These are phyloP conservation scores for Phalacrocorax pelagicus DNA, from an alignment of 2,113 vertebrate genomes.

Conservation along the genomic window DNA sequence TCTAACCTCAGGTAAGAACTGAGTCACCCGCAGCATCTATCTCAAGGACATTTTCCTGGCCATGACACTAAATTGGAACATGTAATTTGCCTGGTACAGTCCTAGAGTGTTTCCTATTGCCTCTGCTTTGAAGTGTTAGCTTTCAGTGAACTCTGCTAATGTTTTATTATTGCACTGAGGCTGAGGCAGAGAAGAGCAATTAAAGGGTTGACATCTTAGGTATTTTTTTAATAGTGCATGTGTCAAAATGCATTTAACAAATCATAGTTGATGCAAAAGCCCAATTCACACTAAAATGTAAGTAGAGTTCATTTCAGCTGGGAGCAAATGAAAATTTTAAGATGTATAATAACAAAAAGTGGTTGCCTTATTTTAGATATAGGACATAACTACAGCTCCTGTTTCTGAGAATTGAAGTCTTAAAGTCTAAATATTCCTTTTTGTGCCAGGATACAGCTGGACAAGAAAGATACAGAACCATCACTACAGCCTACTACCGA, in stretches of 20 bases:
- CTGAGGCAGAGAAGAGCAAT: slow-evolving; percentile 30
- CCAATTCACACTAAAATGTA: slow-evolving; percentile 36
- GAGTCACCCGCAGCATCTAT: not conserved
- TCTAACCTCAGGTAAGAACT: not conserved
- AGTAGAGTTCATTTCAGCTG: not conserved
- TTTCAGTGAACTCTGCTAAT: slow-evolving; percentile 24
- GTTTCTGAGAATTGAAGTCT: not conserved
- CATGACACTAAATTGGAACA: not conserved
- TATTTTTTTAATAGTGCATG: slow-evolving; percentile 31
- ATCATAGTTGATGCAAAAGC: slow-evolving; percentile 9
- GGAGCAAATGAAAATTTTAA: slow-evolving; percentile 4
- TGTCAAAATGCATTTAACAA: slow-evolving; percentile 54
- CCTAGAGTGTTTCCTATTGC: not conserved
- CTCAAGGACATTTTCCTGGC: not conserved
- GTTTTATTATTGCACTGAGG: not conserved
- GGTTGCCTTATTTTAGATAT: not conserved
- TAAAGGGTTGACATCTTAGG: slow-evolving; percentile 33
- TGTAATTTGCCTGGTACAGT: not conserved
- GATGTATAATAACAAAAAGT: not conserved
- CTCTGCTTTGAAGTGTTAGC: slow-evolving; percentile 27
- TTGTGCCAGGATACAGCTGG: slow-evolving; percentile 91
- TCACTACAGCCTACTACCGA: slow-evolving; percentile 97
- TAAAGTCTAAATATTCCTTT: not conserved
- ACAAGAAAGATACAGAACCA: slow-evolving; percentile 97
- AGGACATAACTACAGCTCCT: not conserved